These are phyloP conservation scores for Cardinalis cardinalis DNA, from an alignment of 2,113 vertebrate genomes.

Conservation along the genomic window DNA sequence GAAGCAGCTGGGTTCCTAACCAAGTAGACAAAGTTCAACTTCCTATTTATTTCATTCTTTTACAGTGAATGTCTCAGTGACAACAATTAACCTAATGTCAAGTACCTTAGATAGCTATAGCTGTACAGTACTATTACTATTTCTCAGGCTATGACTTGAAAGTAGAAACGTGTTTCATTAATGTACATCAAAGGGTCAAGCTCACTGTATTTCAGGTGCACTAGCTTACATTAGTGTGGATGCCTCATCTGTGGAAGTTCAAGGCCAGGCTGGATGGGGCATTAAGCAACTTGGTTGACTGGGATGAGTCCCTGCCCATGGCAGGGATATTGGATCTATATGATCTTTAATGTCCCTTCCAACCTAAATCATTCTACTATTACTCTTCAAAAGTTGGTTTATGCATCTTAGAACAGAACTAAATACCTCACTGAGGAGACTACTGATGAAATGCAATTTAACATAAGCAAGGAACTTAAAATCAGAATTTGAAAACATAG, in stretches of 20 bases:
- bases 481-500: accelerated
- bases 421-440: not conserved
- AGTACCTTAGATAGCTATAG: not conserved
- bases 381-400: not conserved
- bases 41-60: not conserved
- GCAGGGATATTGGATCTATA: not conserved
- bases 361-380: not conserved
- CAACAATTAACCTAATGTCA: not conserved
- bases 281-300: not conserved
- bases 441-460: not conserved
- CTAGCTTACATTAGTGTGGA: not conserved
- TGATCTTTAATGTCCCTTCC: not conserved
- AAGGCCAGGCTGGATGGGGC: not conserved
- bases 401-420: not conserved
- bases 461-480: not conserved
- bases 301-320: not conserved
- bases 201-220: not conserved
- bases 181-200: not conserved
- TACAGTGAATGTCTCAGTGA: not conserved
- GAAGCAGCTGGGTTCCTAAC: not conserved
- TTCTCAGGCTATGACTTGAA: not conserved
- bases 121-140: not conserved
- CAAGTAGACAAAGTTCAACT: not conserved
- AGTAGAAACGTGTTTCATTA: not conserved
- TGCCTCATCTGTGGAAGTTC: not conserved